A percentile compares a stretch with the other conserved stretches of the same genome.
Evolutionary conservation across 2,888 invertebrate species (phyloP).

Genomic region (Megalurothrips usitatus): DNA sequence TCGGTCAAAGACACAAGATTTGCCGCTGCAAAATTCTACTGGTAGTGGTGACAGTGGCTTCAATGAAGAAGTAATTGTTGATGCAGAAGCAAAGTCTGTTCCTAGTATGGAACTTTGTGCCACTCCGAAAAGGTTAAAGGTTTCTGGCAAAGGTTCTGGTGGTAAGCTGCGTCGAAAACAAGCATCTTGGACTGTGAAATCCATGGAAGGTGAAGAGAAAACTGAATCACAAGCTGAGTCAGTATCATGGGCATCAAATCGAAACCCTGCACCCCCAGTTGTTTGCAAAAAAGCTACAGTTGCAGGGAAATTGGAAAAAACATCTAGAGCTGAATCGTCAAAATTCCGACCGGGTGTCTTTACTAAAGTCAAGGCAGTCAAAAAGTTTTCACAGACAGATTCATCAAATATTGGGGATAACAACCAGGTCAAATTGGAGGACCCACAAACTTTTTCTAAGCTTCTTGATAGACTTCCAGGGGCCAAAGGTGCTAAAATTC

Average conservation of each 20-base stretch:
- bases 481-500: background rate
- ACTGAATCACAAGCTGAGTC: background rate
- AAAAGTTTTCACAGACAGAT: background rate
- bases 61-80: background rate
- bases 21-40: background rate
- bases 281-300: background rate
- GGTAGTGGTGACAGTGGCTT: slow-evolving; percentile 9
- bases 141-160: background rate
- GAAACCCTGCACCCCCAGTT: background rate
- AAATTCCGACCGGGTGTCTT: background rate
- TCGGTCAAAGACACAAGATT: background rate
- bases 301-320: background rate
- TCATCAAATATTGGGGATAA: background rate
- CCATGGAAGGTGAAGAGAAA: background rate
- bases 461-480: slow-evolving; percentile 8
- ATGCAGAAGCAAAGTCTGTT: background rate
- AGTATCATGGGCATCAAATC: background rate
- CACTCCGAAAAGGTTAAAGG: background rate
- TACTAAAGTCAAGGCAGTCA: background rate
- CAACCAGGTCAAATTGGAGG: background rate
- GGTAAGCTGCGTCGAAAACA: background rate
- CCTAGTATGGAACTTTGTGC: background rate
- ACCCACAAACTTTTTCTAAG: background rate
- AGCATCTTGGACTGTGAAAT: background rate
- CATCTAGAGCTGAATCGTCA: background rate